Conservation (phyloP, 2,113 vertebrate species). For the Agapornis roseicollis region DNA sequence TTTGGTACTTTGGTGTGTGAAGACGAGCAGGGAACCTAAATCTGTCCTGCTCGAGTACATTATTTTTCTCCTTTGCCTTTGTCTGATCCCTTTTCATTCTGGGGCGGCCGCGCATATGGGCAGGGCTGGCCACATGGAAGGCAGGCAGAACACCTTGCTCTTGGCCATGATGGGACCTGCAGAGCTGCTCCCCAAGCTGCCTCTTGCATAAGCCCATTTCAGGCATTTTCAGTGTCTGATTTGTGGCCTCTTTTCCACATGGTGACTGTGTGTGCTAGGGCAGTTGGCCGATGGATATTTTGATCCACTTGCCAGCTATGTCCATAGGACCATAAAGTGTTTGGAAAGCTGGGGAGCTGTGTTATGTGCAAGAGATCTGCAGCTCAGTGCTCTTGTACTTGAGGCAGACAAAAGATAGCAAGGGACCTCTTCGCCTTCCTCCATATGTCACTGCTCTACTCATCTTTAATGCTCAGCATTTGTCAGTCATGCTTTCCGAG, state of each 20-base stretch:
- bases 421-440: neutral
- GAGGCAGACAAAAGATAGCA: neutral
- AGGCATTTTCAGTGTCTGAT: neutral
- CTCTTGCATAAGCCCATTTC: neutral
- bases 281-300: neutral
- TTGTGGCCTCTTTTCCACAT: neutral
- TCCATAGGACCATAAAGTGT: rapidly evolving
- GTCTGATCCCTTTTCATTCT: neutral
- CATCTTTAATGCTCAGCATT: neutral
- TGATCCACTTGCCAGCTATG: neutral
- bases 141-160: neutral
- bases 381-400: neutral
- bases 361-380: neutral
- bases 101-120: neutral
- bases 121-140: neutral
- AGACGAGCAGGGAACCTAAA: neutral
- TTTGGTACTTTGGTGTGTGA: neutral
- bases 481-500: neutral
- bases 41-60: rapidly evolving
- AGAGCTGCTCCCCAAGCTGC: neutral
- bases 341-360: neutral
- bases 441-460: neutral
- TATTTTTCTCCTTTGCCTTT: neutral
- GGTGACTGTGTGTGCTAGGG: neutral
- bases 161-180: neutral